Evolutionary conservation across 1,140 invertebrate genomes (phyloP).

Genomic region (Sycophaga agraensis): DNA sequence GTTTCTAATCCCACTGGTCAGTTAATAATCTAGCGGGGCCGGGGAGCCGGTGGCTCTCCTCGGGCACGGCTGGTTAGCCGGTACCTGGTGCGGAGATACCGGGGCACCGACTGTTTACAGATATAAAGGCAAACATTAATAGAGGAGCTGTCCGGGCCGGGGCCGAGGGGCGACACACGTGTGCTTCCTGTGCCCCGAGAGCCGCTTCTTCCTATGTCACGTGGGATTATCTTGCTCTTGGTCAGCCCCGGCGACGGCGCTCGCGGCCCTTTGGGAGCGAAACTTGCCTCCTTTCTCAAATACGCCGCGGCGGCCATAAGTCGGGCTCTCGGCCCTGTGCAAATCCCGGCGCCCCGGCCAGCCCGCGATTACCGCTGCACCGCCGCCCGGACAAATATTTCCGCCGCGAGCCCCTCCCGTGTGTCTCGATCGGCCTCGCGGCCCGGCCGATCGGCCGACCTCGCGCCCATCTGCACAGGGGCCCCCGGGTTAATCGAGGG

Average conservation of each 20-base stretch:
- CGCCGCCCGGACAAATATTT: neutral
- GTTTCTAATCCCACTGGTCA: slow-evolving; percentile 53
- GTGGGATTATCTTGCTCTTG: slow-evolving; percentile 56
- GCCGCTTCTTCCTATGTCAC: slow-evolving; percentile 34
- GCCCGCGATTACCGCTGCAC: neutral
- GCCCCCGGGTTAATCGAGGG: neutral
- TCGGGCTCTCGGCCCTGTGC: slow-evolving; percentile 2
- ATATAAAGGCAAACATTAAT: slow-evolving; percentile 57
- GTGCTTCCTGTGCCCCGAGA: no score
- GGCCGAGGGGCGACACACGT: neutral
- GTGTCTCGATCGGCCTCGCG: no score
- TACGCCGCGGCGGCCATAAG: neutral
- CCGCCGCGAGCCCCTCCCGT: neutral
- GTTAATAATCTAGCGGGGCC: slow-evolving; percentile 48
- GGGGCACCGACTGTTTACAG: slow-evolving; percentile 52
- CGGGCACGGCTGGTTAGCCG: slow-evolving; percentile 42
- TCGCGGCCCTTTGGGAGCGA: slow-evolving; percentile 15
- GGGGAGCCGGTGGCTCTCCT: slow-evolving; percentile 7
- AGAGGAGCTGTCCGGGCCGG: slow-evolving; percentile 44
- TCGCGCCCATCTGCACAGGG: no score
- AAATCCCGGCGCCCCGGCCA: slow-evolving; percentile 3
- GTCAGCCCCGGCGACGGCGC: slow-evolving; percentile 20
- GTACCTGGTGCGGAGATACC: slow-evolving; percentile 42
- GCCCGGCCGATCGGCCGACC: no score
- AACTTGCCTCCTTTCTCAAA: slow-evolving; percentile 23